Evolutionary conservation across 2,113 vertebrate genomes (phyloP).

Genomic region (Rattus rattus): DNA sequence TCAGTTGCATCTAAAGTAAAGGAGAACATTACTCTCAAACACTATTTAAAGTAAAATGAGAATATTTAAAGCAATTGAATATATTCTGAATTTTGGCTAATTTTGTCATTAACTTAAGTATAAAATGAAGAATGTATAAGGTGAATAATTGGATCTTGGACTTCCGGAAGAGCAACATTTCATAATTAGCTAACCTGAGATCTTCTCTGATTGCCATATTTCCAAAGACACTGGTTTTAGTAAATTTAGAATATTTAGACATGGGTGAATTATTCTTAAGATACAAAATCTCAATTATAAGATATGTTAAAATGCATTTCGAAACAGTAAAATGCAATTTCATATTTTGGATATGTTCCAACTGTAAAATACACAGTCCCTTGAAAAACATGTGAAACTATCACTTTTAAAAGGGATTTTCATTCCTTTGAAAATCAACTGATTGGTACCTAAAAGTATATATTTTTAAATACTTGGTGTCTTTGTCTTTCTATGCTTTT

Average conservation of each 20-base stretch:
- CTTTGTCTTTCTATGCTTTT: constrained; percentile 1
- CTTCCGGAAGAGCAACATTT: not conserved
- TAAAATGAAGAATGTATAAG: not conserved
- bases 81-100: not conserved
- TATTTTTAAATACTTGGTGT: not conserved
- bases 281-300: not conserved
- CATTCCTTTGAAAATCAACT: not conserved
- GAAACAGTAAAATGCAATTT: not conserved
- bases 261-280: not conserved
- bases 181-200: not conserved
- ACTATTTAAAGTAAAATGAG: not conserved
- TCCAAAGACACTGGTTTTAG: not conserved
- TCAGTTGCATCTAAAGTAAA: not conserved
- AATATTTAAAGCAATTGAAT: not conserved
- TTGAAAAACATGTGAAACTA: no score
- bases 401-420: not conserved
- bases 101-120: not conserved
- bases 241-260: not conserved
- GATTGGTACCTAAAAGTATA: constrained; percentile 10
- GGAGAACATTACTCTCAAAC: not conserved
- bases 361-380: not conserved
- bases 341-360: not conserved
- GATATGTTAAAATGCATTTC: no score
- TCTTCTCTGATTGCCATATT: not conserved
- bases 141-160: not conserved